A percentile compares a stretch with the other conserved stretches of the same genome.
These are phyloP conservation scores for Dolichomitus sp. DNA, from an alignment of 2,888 invertebrate genomes.

Conservation along the genomic window DNA sequence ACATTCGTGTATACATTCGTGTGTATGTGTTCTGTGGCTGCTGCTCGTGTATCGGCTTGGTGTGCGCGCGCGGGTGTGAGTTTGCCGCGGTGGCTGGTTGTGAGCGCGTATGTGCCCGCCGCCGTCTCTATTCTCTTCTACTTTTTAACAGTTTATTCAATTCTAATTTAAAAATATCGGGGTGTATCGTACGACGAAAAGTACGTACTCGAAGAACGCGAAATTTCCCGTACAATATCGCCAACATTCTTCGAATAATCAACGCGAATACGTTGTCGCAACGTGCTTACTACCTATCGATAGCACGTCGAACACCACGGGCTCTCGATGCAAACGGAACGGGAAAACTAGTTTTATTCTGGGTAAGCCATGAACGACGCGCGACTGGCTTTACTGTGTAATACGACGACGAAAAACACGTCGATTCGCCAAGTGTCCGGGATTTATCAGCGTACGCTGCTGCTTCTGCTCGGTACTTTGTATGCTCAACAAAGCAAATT, in stretches of 20 bases:
- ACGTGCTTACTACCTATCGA: constrained; percentile 3
- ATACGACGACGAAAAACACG: background rate
- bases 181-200: constrained; percentile 14
- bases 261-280: constrained; percentile 11
- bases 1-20: constrained; percentile 4
- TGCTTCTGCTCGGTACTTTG: background rate
- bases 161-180: constrained; percentile 25
- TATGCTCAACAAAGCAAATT: background rate
- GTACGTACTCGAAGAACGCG: background rate
- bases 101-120: constrained; percentile 68
- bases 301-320: constrained; percentile 1
- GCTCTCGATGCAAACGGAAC: constrained; percentile 11
- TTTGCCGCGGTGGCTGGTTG: constrained; percentile 68
- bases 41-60: constrained; percentile 26
- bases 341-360: constrained; percentile 30
- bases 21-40: constrained; percentile 35
- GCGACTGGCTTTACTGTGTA: background rate
- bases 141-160: constrained; percentile 63
- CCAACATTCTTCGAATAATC: background rate
- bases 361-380: constrained; percentile 24
- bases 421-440: background rate
- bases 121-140: constrained; percentile 61
- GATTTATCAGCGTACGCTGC: background rate
- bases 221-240: background rate
- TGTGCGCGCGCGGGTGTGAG: constrained; percentile 66